These are phyloP conservation scores for Tenthredo distinguenda DNA, from an alignment of 2,888 invertebrate species.

Conservation along the genomic window DNA sequence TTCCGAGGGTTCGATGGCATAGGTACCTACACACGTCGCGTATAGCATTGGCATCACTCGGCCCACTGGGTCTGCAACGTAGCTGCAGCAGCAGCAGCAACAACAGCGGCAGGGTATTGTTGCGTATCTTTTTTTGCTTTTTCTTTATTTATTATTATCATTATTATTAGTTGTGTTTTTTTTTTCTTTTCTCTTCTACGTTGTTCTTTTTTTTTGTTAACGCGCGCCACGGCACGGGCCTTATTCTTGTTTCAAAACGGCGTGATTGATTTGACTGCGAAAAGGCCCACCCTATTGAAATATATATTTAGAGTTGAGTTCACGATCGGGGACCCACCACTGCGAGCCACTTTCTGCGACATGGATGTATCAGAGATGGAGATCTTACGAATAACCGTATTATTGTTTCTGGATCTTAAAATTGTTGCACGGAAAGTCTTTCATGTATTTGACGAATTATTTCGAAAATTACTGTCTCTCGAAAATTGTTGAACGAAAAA, in stretches of 20 bases:
- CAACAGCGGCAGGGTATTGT: not conserved
- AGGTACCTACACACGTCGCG: not conserved
- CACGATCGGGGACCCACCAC: slow-evolving; percentile 2
- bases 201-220: slow-evolving; percentile 2
- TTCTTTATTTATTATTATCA: not conserved
- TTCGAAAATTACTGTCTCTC: not conserved
- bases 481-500: not conserved
- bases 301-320: not conserved
- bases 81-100: not conserved
- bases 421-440: too few relatives aligned
- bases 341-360: not conserved
- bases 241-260: slow-evolving; percentile 27
- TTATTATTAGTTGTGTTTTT: not conserved
- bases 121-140: slow-evolving; percentile 1
- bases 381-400: not conserved
- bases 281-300: slow-evolving; percentile 30
- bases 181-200: not conserved
- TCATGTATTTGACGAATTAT: not conserved
- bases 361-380: not conserved
- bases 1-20: not conserved
- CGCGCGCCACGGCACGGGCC: slow-evolving; percentile 32
- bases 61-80: not conserved
- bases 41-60: slow-evolving; percentile 17
- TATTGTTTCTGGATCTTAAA: not conserved
- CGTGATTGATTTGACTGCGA: slow-evolving; percentile 44